Conservation (phyloP, 2,888 invertebrate species). For the Lepidocyrtoides sp. region DNA sequence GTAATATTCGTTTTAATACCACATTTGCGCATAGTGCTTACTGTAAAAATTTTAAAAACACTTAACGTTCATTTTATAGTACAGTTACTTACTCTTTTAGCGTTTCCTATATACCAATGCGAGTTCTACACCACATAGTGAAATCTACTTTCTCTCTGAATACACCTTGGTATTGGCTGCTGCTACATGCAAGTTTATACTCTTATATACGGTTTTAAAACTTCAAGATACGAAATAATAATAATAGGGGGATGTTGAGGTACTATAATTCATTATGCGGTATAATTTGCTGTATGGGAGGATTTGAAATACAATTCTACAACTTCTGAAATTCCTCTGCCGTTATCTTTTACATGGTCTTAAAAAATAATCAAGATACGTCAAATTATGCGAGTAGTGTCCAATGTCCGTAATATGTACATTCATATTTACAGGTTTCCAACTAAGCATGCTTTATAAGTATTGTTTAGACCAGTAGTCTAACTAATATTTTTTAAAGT, state of each 20-base stretch:
- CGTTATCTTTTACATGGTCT: neutral
- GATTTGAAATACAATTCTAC: too few species aligned
- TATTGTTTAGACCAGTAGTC: neutral
- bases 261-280: too few species aligned
- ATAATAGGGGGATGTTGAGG: too few species aligned
- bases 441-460: neutral
- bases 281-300: too few species aligned
- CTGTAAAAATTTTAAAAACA: neutral
- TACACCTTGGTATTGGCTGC: slow-evolving; percentile 11
- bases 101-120: neutral
- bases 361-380: neutral
- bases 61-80: neutral
- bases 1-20: neutral
- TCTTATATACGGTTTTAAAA: too few species aligned
- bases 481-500: too few species aligned
- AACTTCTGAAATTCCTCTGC: too few species aligned
- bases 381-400: neutral
- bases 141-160: neutral
- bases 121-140: neutral
- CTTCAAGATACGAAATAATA: too few species aligned
- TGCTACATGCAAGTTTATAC: neutral
- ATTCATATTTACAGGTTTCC: neutral
- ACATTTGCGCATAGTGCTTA: neutral
- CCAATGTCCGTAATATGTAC: neutral
- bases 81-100: neutral